Evolutionary conservation across 2,113 vertebrate species (phyloP), one percentile per base, ranked within the genome.

Genomic region (Gobius niger): DNA sequence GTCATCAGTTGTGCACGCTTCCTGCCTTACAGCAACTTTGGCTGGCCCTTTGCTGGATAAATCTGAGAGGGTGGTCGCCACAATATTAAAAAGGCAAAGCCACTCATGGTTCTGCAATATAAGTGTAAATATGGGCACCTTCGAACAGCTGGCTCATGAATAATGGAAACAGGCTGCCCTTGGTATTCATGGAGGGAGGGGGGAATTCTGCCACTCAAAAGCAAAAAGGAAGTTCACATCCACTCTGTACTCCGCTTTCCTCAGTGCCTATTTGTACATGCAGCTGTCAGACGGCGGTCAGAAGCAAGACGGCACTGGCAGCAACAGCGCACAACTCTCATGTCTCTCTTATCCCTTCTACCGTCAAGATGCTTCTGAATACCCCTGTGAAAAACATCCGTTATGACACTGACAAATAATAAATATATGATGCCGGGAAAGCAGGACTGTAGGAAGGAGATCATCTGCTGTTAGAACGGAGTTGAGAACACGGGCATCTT

Each of bases 111-210:
- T 86, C 78, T 87, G 76, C 90, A 92, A 91, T 91, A 89, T 89
- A 91, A 90, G 87, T 90, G 89, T 91, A 89, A 92, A 91, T 92
- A 85, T 81, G 76, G 70, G 80, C 77, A 83, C 88, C 88, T 88
- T 84, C 87, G 86, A 91, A 88, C 85, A 91, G 87, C 86, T 88
- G 88, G 84, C 64, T 80, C 73, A 87, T 92, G 90, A 92, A 92
- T 91, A 90, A 92, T 91, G 90, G 75, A 92, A 60, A 60, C 67
- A 54, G 73, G 63, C 70, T 85, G 80, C 75, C 88, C 85, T 92
- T 91, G 85, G 85, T 91, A 91, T 92, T 91, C 90, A 90, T 82
- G 76, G 84, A 84, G 86, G 77, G 79, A 68, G 73, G 78, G 70
- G 72, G 73, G 78, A 68, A 65, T 81, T 86, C 85, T 85, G 85